Percentiles rank a stretch among this genome's conserved stretches.
Evolutionary conservation across 2,888 invertebrate species (phyloP).

Genomic region (Cosmia pyralina): DNA sequence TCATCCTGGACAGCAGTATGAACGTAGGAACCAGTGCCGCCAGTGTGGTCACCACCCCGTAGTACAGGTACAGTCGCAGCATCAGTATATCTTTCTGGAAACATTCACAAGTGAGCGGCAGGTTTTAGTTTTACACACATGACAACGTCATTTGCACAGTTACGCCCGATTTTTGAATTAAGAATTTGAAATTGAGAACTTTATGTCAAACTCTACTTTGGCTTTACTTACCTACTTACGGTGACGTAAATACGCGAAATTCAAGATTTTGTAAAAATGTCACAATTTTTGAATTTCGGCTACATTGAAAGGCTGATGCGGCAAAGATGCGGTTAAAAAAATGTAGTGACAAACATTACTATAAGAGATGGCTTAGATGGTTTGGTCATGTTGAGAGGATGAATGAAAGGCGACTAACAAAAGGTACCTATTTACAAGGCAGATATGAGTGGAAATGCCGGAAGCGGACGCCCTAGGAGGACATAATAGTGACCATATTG

Average conservation of each 20-base stretch:
- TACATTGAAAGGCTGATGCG: neutral
- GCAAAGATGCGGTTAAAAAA: too few species aligned
- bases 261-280: neutral
- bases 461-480: too few species aligned
- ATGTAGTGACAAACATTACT: too few species aligned
- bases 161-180: neutral
- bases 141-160: neutral
- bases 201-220: neutral
- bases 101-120: neutral
- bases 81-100: constrained; percentile 85
- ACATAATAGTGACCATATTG: too few species aligned
- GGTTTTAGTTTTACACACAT: neutral
- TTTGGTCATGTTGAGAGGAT: too few species aligned
- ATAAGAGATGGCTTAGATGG: too few species aligned
- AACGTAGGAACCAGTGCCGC: constrained; percentile 80
- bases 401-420: too few species aligned
- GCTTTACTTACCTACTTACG: neutral
- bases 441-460: too few species aligned
- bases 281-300: too few species aligned
- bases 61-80: constrained; percentile 83
- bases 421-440: too few species aligned
- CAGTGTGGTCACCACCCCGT: constrained; percentile 78
- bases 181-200: neutral
- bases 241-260: neutral
- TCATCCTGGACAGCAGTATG: constrained; percentile 76